Conservation (phyloP, 2,113 vertebrate genomes). For the Garra rufa region DNA sequence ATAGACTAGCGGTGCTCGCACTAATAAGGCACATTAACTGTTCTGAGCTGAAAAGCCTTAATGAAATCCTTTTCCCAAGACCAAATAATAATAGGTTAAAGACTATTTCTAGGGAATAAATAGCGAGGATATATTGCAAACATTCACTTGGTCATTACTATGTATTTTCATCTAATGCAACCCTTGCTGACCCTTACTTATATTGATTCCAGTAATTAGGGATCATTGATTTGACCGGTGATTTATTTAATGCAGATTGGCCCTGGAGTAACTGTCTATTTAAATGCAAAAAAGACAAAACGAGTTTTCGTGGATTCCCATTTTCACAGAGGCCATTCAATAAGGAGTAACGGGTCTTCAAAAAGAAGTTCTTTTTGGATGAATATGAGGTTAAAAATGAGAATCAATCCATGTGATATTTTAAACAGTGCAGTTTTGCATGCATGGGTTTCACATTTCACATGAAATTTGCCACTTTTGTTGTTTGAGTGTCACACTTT, state of each 20-base stretch:
- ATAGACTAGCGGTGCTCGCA: neutral
- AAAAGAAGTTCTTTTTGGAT: too few species aligned
- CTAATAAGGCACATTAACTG: conserved; percentile 27
- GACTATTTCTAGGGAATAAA: conserved; percentile 12
- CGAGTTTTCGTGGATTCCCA: neutral
- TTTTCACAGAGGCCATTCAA: conserved; percentile 20
- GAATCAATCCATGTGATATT: conserved; percentile 16
- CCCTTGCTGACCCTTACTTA: neutral
- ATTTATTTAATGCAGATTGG: conserved; percentile 48
- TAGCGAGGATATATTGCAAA: conserved; percentile 34
- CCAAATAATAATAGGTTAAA: conserved; percentile 19
- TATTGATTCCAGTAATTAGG: conserved; percentile 39
- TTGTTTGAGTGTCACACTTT: conserved; percentile 10
- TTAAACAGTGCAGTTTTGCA: neutral
- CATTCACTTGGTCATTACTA: conserved; percentile 25
- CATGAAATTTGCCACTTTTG: neutral
- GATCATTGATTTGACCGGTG: conserved; percentile 36
- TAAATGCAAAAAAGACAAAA: conserved; percentile 34
- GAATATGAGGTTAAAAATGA: too few species aligned
- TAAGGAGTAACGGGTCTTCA: neutral
- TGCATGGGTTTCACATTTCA: too few species aligned
- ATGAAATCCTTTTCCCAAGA: neutral
- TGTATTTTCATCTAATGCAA: conserved; percentile 30
- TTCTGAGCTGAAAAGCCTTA: neutral
- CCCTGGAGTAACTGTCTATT: conserved; percentile 21